Percentiles rank a stretch among this genome's conserved stretches.
Conservation (phyloP, 2,113 vertebrate genomes). For the Antechinus flavipes region DNA sequence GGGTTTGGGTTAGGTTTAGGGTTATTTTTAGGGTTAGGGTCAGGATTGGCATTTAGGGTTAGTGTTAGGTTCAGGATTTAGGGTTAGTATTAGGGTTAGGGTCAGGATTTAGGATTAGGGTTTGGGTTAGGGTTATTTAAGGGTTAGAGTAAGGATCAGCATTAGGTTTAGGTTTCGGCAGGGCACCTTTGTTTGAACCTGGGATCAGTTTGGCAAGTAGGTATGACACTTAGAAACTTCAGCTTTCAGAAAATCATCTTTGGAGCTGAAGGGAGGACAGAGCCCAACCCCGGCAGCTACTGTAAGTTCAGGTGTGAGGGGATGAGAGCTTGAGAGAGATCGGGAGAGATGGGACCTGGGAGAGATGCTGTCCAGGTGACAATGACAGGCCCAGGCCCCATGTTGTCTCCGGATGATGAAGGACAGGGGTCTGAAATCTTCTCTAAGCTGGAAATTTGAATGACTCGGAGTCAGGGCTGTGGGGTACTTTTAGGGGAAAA, state of each 20-base stretch:
- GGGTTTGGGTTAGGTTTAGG: too few relatives aligned
- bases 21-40: too few relatives aligned
- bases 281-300: neutral
- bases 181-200: neutral
- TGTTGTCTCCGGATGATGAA: neutral
- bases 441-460: neutral
- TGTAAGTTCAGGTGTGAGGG: neutral
- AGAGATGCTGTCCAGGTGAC: neutral
- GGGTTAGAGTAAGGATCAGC: too few relatives aligned
- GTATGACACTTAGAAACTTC: neutral
- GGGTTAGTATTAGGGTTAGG: too few relatives aligned
- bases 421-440: too few relatives aligned
- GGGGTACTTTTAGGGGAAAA: too few relatives aligned
- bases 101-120: too few relatives aligned
- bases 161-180: too few relatives aligned
- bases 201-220: neutral
- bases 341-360: too few relatives aligned
- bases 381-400: neutral
- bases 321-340: neutral
- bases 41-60: too few relatives aligned
- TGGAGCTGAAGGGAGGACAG: neutral
- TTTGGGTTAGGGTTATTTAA: too few relatives aligned
- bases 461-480: neutral
- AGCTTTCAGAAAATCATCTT: neutral
- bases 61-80: too few relatives aligned